A percentile compares a stretch with the other conserved stretches of the same genome.
These are phyloP conservation scores for Scophthalmus maximus DNA, from an alignment of 2,113 vertebrate genomes.

Conservation along the genomic window DNA sequence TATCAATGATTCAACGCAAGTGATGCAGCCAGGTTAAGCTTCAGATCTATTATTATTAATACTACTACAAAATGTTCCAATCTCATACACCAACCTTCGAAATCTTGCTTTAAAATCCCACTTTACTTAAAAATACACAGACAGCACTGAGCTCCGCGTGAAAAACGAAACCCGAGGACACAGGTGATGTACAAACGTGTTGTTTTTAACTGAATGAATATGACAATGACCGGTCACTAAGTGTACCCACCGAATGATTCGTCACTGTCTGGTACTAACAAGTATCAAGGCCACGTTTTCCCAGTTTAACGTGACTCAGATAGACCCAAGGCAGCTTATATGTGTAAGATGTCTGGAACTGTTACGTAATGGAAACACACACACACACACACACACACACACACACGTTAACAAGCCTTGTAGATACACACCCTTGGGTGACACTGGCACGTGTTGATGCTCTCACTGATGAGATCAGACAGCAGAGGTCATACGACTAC, in stretches of 20 bases:
- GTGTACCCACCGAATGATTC: neutral
- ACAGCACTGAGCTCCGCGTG: neutral
- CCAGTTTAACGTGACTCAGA: conserved; percentile 7
- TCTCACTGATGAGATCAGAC: conserved; percentile 58
- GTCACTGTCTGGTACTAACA: neutral
- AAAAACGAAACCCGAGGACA: neutral
- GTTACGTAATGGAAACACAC: conserved; percentile 49
- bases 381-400: neutral
- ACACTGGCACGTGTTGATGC: conserved; percentile 45
- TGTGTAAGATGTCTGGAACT: conserved; percentile 17
- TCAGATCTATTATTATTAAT: no score
- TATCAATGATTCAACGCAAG: no score
- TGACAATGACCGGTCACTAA: neutral
- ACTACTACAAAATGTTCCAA: no score
- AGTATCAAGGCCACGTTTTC: neutral
- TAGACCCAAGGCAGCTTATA: conserved; percentile 31
- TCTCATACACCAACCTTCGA: no score
- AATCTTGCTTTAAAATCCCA: neutral
- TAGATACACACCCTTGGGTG: conserved; percentile 36
- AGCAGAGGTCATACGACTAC: conserved; percentile 48
- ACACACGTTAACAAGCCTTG: neutral
- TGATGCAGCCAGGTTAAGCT: no score
- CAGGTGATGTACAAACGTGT: neutral
- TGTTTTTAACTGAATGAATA: neutral
- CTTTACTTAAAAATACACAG: neutral